Conservation (phyloP, 2,797 vertebrate genomes). For the Nyctibius grandis region DNA sequence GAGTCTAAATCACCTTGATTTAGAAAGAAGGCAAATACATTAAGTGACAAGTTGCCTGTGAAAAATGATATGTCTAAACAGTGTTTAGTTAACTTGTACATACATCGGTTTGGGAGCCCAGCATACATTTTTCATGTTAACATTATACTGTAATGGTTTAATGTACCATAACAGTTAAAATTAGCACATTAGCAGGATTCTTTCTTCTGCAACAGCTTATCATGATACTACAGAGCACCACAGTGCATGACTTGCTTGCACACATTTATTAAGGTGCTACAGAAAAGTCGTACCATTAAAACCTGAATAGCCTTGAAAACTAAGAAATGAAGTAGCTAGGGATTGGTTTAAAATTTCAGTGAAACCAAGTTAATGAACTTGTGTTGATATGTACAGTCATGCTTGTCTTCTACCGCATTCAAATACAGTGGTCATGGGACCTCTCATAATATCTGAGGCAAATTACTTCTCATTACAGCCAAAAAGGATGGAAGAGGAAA, state of each 20-base stretch:
- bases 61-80: constrained; percentile 50
- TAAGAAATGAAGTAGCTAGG: neutral
- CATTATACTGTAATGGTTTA: constrained; percentile 17
- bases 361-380: constrained; percentile 24
- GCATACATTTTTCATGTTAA: neutral
- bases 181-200: constrained; percentile 13
- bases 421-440: neutral
- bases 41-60: constrained; percentile 49
- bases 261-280: neutral
- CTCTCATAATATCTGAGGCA: neutral
- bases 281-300: constrained; percentile 7
- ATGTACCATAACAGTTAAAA: constrained; percentile 57
- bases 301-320: constrained; percentile 5
- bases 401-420: neutral
- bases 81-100: constrained; percentile 25
- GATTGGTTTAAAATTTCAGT: constrained; percentile 16
- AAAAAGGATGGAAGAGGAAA: neutral
- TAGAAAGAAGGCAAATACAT: constrained; percentile 4
- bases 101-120: neutral
- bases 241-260: neutral
- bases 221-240: neutral
- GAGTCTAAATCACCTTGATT: neutral
- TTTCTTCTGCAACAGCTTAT: constrained; percentile 24
- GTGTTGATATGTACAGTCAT: constrained; percentile 9
- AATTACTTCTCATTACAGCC: constrained; percentile 9